These are phyloP conservation scores for Littorina saxatilis DNA, from an alignment of 1,140 invertebrate species.

Conservation along the genomic window DNA sequence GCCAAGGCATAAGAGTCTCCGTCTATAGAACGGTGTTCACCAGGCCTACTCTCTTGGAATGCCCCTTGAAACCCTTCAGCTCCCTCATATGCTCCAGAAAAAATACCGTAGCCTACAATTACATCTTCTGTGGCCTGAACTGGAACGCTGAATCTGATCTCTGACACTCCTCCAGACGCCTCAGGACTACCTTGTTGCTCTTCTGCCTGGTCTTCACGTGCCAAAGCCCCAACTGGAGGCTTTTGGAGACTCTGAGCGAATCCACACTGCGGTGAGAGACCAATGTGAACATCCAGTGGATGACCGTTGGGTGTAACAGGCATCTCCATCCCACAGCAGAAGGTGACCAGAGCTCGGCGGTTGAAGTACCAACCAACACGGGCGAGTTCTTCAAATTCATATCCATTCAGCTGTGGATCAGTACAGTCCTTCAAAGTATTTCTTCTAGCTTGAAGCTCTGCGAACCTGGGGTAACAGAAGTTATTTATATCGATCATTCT, in stretches of 20 bases:
- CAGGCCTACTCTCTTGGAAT: background rate
- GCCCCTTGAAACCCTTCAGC: background rate
- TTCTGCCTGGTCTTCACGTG: background rate
- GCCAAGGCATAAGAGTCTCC: background rate
- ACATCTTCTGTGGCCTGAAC: background rate
- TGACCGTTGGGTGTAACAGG: background rate
- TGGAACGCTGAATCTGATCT: background rate
- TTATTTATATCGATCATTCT: background rate
- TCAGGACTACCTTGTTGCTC: background rate
- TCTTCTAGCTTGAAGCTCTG: background rate
- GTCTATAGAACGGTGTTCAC: background rate
- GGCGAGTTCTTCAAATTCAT: slow-evolving; percentile 12
- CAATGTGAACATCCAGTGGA: slow-evolving; percentile 21
- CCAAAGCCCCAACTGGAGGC: background rate
- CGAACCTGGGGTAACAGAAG: background rate
- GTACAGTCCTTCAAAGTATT: background rate
- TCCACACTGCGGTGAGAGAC: slow-evolving; percentile 5
- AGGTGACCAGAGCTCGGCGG: background rate
- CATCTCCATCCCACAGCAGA: slow-evolving; percentile 33
- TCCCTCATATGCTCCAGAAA: too few relatives aligned
- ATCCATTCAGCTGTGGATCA: background rate
- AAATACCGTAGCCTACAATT: background rate
- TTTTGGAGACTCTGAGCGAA: background rate
- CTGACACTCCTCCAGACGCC: background rate
- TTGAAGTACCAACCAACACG: slow-evolving; percentile 26